A percentile compares a stretch with the other conserved stretches of the same genome.
These are phyloP conservation scores for Lepidurus couesii DNA, from an alignment of 1,140 invertebrate genomes.

Conservation along the genomic window DNA sequence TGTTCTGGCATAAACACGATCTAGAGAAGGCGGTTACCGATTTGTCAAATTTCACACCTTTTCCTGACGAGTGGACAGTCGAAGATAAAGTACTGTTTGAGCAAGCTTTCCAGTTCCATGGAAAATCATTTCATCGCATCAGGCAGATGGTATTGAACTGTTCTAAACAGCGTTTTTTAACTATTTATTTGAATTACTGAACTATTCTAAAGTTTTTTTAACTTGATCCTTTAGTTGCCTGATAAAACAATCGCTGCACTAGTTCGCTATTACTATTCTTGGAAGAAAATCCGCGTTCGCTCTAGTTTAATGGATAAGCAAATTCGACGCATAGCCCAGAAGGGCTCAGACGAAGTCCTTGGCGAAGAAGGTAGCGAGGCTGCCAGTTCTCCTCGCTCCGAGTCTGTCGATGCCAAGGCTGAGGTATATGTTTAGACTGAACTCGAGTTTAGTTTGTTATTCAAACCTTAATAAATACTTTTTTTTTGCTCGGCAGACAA, in stretches of 20 bases:
- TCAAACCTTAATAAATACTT: conserved; percentile 13
- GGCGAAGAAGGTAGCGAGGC: conserved; percentile 60
- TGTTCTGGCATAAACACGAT: conserved; percentile 98
- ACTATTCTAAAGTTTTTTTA: conserved; percentile 31
- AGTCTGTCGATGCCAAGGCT: conserved; percentile 73
- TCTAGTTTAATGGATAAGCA: conserved; percentile 90
- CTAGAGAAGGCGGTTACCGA: conserved; percentile 84
- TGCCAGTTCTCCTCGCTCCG: conserved; percentile 40
- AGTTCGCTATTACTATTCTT: conserved; percentile 97
- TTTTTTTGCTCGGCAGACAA: conserved; percentile 24
- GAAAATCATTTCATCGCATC: conserved; percentile 95
- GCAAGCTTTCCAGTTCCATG: conserved; percentile 96
- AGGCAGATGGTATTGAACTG: conserved; percentile 77
- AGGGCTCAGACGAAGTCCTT: conserved; percentile 65
- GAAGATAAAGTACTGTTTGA: conserved; percentile 98
- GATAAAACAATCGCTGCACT: conserved; percentile 93
- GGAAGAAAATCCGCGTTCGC: conserved; percentile 90
- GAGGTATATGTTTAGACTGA: conserved; percentile 52
- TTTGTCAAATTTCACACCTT: conserved; percentile 93
- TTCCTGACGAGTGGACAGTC: conserved; percentile 96
- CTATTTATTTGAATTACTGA: not conserved
- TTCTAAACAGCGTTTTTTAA: not conserved
- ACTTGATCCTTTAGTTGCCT: conserved; percentile 62
- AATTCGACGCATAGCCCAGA: conserved; percentile 59
- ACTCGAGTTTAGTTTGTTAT: not conserved